phyloP scores from a whole-genome alignment of 2,113 vertebrate genomes.

The Gambusia holbrooki region DNA sequence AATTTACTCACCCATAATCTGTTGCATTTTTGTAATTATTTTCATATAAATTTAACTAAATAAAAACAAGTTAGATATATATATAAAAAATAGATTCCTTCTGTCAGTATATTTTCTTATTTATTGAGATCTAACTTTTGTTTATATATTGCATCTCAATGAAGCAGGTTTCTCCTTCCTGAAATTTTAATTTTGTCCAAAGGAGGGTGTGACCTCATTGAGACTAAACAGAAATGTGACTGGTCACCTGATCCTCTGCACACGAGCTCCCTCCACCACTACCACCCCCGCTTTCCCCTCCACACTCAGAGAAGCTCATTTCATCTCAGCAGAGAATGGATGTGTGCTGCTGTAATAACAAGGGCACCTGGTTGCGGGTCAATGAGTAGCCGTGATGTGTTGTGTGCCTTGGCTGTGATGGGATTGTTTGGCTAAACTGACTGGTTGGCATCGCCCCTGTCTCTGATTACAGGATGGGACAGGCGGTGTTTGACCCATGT shows the following conservation, averaged over 20 bases:
- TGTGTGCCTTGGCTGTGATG: constrained; percentile 22
- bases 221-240: constrained; percentile 40
- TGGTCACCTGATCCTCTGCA: constrained; percentile 49
- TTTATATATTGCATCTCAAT: constrained; percentile 1
- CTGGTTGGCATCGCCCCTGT: constrained; percentile 46
- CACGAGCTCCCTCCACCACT: background rate
- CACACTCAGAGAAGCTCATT: constrained; percentile 59
- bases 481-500: constrained; percentile 55
- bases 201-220: constrained; percentile 60
- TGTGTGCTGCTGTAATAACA: constrained; percentile 53
- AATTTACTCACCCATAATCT: no score
- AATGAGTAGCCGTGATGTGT: constrained; percentile 47
- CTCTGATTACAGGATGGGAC: constrained; percentile 66
- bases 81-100: no score
- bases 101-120: background rate
- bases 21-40: no score
- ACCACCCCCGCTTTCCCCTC: background rate
- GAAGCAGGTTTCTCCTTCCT: constrained; percentile 59
- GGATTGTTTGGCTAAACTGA: constrained; percentile 46
- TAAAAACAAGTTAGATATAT: no score
- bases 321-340: constrained; percentile 41
- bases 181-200: constrained; percentile 63
- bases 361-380: constrained; percentile 53
- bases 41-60: no score
- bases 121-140: background rate